A percentile compares a stretch with the other conserved stretches of the same genome.
Conservation (phyloP, 2,888 invertebrate genomes). For the Malthinus seriepunctatus region DNA sequence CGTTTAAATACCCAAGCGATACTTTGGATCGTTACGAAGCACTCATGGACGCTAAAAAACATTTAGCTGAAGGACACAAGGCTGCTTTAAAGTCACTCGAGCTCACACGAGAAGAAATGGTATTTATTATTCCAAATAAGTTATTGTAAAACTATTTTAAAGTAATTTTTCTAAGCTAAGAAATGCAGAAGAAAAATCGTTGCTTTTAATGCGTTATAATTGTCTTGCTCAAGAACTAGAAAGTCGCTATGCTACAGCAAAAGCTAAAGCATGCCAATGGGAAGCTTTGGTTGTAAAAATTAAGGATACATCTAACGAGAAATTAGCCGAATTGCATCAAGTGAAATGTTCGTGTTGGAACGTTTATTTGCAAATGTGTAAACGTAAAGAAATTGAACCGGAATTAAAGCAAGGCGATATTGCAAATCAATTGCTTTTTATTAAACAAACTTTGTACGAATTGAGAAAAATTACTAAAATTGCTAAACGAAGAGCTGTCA, state of each 20-base stretch:
- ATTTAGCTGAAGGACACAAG: slow-evolving; percentile 61
- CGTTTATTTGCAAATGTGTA: slow-evolving; percentile 65
- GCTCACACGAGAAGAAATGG: slow-evolving; percentile 61
- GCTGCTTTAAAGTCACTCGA: slow-evolving; percentile 62
- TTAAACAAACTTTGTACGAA: slow-evolving; percentile 64
- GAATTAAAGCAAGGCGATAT: slow-evolving; percentile 57
- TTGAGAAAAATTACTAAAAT: slow-evolving; percentile 31
- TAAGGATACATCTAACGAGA: slow-evolving; percentile 60
- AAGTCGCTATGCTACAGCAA: slow-evolving; percentile 63
- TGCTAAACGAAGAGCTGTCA: slow-evolving; percentile 15
- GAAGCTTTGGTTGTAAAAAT: slow-evolving; percentile 63
- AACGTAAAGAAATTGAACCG: slow-evolving; percentile 54
- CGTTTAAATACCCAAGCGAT: slow-evolving; percentile 61
- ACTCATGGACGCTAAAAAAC: slow-evolving; percentile 62
- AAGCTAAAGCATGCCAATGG: slow-evolving; percentile 64
- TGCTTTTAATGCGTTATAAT: slow-evolving; percentile 66
- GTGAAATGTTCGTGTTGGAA: slow-evolving; percentile 64
- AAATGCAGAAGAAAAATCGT: slow-evolving; percentile 64
- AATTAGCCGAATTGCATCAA: slow-evolving; percentile 61
- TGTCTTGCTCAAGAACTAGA: slow-evolving; percentile 64
- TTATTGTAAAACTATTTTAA: not conserved
- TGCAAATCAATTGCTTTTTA: slow-evolving; percentile 64
- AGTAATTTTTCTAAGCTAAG: slow-evolving; percentile 47
- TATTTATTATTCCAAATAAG: too few relatives aligned
- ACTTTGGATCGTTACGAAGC: slow-evolving; percentile 68